Evolutionary conservation across 2,113 vertebrate genomes (phyloP).

Genomic region (Neodontobutis hainanensis): DNA sequence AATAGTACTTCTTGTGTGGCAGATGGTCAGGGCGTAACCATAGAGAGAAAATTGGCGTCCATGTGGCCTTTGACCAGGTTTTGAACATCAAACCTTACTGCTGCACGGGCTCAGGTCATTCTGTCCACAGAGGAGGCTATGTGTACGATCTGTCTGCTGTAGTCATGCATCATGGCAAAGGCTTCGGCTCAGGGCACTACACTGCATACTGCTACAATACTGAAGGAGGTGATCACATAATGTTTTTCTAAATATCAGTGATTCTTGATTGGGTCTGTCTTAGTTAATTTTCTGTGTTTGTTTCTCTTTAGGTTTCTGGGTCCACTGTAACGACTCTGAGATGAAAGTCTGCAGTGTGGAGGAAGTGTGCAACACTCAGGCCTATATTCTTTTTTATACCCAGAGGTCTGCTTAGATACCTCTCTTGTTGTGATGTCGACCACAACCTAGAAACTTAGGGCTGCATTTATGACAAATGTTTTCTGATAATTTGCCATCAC

Average conservation of each 20-base stretch:
- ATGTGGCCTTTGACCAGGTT: slow-evolving; percentile 98
- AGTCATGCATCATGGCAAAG: slow-evolving; percentile 99
- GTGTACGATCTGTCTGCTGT: slow-evolving; percentile 98
- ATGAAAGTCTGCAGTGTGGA: slow-evolving; percentile 99
- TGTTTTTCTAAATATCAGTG: not conserved
- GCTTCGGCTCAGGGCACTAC: slow-evolving; percentile 99
- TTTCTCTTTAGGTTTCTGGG: slow-evolving; percentile 91
- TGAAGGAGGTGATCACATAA: slow-evolving; percentile 91
- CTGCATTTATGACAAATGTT: slow-evolving; percentile 61
- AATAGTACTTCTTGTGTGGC: slow-evolving; percentile 43
- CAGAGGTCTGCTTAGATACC: slow-evolving; percentile 87
- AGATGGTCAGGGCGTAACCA: slow-evolving; percentile 99
- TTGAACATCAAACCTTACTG: slow-evolving; percentile 98
- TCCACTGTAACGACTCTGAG: slow-evolving; percentile 99
- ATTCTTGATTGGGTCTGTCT: not conserved
- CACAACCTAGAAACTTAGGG: slow-evolving; percentile 32
- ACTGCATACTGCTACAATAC: slow-evolving; percentile 99
- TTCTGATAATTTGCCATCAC: slow-evolving; percentile 30
- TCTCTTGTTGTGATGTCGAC: slow-evolving; percentile 71
- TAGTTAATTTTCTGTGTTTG: not conserved
- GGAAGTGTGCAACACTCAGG: slow-evolving; percentile 99
- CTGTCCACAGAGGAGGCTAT: slow-evolving; percentile 88
- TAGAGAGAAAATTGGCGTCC: slow-evolving; percentile 99
- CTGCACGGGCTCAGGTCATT: slow-evolving; percentile 89
- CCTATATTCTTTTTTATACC: slow-evolving; percentile 99